Base-by-base conservation (phyloP, 2,888 invertebrate species). In the Pegoplata infirma region DNA sequence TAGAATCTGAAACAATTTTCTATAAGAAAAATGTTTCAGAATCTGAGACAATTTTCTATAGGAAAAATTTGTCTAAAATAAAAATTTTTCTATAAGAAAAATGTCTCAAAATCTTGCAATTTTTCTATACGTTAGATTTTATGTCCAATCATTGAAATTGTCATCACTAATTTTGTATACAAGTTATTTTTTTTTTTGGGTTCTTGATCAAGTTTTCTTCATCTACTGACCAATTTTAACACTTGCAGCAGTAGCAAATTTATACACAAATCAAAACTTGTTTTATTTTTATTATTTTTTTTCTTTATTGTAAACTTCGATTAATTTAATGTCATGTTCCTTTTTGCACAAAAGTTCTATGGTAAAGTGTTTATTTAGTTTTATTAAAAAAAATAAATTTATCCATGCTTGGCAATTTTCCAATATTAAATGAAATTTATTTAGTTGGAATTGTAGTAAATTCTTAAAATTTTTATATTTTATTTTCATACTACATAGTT, bases 221-320 rank as follows among this genome's bases (percentile, higher is more conserved):
- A 36, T 66, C 49, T 71, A 49, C 75, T 79, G 71, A 61, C 8
- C 78, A 79, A 79, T 75, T 71, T 66, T 59, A 66, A 75, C 68
- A 75, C 75, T 75, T 68, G 75, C 55, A 56, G n/a, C n/a, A 32
- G 46, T 36, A 59, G 53, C 25, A 67, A 67, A 66, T 36, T 66
- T 51, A 7, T 10, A 66, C 49, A 67, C 58, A 49, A 56, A 49
- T 25, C 64, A 71, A 69, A 71, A 78, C 69, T 61, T 67, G 59
- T 61, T 75, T 19, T 67, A 32, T 12, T 32, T 44, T 51, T 28
- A 75, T 68, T 55, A 61, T 74, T 68, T 55, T 23, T 49, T 61
- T 68, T 61, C 5, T 40, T 40, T 40, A 5, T 5, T 12, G 12
- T 10, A 40, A 40, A 40, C n/a, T 40, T 12, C 36, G 12, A 40